Percentiles rank a stretch among this genome's conserved stretches.
These are phyloP conservation scores for Hepsetus odoe DNA, from an alignment of 2,113 vertebrate species.

Conservation along the genomic window DNA sequence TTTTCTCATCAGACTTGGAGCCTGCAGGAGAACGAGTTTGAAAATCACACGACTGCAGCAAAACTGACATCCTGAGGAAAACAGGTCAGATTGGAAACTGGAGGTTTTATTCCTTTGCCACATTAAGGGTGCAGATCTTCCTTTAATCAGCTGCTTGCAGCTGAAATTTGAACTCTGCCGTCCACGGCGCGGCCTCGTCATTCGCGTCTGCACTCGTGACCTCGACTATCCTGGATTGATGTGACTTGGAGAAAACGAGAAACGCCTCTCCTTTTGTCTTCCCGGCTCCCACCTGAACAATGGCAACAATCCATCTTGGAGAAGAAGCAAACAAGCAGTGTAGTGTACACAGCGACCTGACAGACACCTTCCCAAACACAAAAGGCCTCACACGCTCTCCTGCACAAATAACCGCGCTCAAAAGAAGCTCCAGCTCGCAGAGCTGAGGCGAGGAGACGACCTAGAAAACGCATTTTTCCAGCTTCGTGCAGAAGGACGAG, in stretches of 20 bases:
- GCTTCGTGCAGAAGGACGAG: slow-evolving; percentile 1
- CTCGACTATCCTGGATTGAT: too few species aligned
- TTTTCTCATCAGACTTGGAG: too few species aligned
- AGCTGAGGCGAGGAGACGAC: neutral
- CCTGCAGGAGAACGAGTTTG: too few species aligned
- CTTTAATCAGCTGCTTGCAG: too few species aligned
- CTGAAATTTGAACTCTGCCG: too few species aligned
- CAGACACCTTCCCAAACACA: slow-evolving; percentile 30
- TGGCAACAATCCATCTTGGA: neutral
- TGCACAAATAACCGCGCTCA: slow-evolving; percentile 21
- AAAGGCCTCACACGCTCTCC: slow-evolving; percentile 22
- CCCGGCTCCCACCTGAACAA: neutral
- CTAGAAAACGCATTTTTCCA: neutral
- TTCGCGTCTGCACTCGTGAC: neutral
- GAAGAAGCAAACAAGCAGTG: slow-evolving; percentile 19
- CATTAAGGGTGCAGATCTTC: too few species aligned
- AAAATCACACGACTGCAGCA: too few species aligned
- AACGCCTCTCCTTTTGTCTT: neutral
- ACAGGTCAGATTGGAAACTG: too few species aligned
- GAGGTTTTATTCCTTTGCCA: too few species aligned
- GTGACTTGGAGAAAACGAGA: neutral
- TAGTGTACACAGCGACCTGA: slow-evolving; percentile 2
- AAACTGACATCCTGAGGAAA: too few species aligned
- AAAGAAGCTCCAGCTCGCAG: neutral
- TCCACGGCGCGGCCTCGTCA: too few species aligned